A percentile compares a stretch with the other conserved stretches of the same genome.
Conservation (phyloP, 2,888 invertebrate genomes). For the Leucophora obtusa region DNA sequence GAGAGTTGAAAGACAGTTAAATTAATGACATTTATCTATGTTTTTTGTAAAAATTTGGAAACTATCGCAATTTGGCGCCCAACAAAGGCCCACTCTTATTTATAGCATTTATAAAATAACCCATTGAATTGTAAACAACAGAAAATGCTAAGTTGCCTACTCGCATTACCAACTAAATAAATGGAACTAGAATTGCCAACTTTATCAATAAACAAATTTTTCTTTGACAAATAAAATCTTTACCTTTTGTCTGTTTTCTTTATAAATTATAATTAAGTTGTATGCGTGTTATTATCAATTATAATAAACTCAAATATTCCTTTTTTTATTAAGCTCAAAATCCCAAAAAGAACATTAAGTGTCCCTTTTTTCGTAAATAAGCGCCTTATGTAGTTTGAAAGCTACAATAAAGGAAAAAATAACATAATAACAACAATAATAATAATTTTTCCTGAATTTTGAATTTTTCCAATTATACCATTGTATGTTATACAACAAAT, state of each 20-base stretch:
- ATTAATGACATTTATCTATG: too few species aligned
- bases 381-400: background rate
- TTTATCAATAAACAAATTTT: too few species aligned
- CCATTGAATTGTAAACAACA: too few species aligned
- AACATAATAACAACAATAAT: background rate
- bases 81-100: too few species aligned
- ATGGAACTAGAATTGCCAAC: too few species aligned
- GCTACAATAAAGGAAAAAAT: background rate
- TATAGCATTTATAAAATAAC: too few species aligned
- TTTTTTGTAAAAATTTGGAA: too few species aligned
- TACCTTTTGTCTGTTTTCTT: background rate
- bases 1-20: too few species aligned
- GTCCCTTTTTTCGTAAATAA: background rate
- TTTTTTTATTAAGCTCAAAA: background rate
- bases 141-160: too few species aligned
- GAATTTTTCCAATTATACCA: background rate
- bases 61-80: too few species aligned
- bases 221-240: too few species aligned
- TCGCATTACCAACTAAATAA: too few species aligned
- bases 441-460: constrained; percentile 1
- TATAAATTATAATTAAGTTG: background rate
- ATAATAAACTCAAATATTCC: background rate
- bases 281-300: background rate
- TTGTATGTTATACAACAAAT: background rate
- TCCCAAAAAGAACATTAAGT: constrained; percentile 2